Conservation (phyloP, 2,888 invertebrate genomes). For the Asteroscopus sphinx region DNA sequence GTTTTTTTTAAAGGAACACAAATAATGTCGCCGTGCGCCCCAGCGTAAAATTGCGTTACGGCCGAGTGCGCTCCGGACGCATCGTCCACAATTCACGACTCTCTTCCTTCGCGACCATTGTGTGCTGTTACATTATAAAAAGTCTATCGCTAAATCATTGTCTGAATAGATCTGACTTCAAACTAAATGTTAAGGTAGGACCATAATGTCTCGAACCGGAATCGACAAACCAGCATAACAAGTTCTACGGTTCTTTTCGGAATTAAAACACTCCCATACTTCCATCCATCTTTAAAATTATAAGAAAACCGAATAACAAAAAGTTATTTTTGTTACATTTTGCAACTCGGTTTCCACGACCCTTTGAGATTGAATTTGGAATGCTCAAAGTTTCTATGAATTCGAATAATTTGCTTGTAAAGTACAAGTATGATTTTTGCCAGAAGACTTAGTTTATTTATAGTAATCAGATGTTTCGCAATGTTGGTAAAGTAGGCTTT, state of each 20-base stretch:
- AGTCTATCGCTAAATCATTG: slow-evolving; percentile 52
- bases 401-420: background rate
- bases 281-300: too few relatives aligned
- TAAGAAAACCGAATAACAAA: too few relatives aligned
- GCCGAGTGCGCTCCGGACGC: slow-evolving; percentile 74
- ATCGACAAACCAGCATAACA: slow-evolving; percentile 1
- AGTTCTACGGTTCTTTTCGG: background rate
- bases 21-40: slow-evolving; percentile 72
- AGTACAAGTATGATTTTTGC: too few relatives aligned
- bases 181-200: slow-evolving; percentile 35
- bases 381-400: too few relatives aligned
- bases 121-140: slow-evolving; percentile 70
- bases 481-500: slow-evolving; percentile 27
- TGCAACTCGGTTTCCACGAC: too few relatives aligned
- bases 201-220: slow-evolving; percentile 2
- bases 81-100: slow-evolving; percentile 62
- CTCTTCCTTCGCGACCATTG: slow-evolving; percentile 76
- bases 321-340: too few relatives aligned
- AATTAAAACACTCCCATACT: too few relatives aligned
- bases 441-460: slow-evolving; percentile 15
- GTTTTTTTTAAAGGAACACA: slow-evolving; percentile 63
- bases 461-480: slow-evolving; percentile 37
- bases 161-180: slow-evolving; percentile 50
- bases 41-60: slow-evolving; percentile 80
- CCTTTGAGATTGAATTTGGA: too few relatives aligned